A percentile compares a stretch with the other conserved stretches of the same genome.
phyloP scores from a whole-genome alignment of 2,113 vertebrate genomes.

The Cranoglanis bouderius region DNA sequence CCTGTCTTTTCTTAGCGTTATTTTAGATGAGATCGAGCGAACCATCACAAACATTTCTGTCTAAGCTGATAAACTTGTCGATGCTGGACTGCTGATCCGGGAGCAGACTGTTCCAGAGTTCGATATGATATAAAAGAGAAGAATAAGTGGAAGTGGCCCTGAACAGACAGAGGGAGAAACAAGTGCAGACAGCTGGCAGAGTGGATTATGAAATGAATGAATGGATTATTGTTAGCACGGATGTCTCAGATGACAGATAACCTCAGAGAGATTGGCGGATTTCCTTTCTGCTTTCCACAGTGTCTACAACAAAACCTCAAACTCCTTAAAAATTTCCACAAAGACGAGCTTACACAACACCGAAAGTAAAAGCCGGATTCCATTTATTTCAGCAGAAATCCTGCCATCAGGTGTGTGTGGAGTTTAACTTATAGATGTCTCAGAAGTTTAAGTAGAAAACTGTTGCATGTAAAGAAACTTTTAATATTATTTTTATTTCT shows the following conservation, averaged over 20 bases:
- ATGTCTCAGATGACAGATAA: conserved; percentile 24
- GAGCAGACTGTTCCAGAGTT: not conserved
- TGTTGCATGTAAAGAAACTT: not conserved
- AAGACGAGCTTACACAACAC: not conserved
- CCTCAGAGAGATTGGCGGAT: not conserved
- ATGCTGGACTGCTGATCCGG: not conserved
- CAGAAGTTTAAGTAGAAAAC: not conserved
- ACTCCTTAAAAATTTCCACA: not conserved
- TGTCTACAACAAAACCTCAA: not conserved
- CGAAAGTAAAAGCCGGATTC: not conserved
- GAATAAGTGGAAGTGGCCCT: conserved; percentile 12
- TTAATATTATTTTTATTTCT: not conserved
- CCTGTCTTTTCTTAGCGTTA: not conserved
- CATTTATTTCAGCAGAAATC: not conserved
- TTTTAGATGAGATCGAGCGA: not conserved
- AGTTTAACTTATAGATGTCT: not conserved
- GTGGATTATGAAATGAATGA: conserved; percentile 28
- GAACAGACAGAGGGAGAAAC: not conserved
- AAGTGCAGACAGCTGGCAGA: conserved; percentile 1
- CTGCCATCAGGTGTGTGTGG: not conserved
- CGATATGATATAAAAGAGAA: not conserved
- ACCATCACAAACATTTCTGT: not conserved
- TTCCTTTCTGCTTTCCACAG: not conserved
- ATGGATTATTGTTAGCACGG: conserved; percentile 6
- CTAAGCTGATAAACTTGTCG: not conserved